Evolutionary conservation across 2,888 invertebrate genomes (phyloP).

Genomic region (Oxyteleia sp.): DNA sequence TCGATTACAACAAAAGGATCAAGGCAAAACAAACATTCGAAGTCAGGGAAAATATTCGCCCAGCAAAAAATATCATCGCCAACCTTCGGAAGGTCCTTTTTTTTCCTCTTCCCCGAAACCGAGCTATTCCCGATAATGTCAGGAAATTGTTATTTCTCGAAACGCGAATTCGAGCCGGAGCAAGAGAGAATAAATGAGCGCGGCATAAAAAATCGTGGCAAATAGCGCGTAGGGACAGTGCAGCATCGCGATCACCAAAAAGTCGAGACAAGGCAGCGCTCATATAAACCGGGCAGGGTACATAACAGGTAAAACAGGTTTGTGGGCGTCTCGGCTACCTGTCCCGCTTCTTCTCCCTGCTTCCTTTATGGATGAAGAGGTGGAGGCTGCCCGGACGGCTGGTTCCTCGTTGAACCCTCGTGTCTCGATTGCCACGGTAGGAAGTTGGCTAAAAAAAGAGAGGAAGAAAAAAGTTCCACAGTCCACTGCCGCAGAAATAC

Average conservation of each 20-base stretch:
- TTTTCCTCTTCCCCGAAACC: no score
- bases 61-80: no score
- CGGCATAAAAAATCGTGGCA: no score
- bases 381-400: constrained; percentile 69
- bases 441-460: constrained; percentile 71
- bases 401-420: constrained; percentile 72
- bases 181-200: no score
- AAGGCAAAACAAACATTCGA: no score
- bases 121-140: no score
- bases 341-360: constrained; percentile 79
- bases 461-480: constrained; percentile 71
- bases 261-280: constrained; percentile 76
- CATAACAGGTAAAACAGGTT: constrained; percentile 86
- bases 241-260: constrained; percentile 69
- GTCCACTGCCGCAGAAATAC: constrained; percentile 48
- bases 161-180: no score
- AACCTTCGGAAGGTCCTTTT: no score
- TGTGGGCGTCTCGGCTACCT: constrained; percentile 85
- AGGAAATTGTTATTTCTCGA: no score
- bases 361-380: constrained; percentile 70
- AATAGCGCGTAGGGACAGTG: no score
- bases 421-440: constrained; percentile 78
- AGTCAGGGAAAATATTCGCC: no score
- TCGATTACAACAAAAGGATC: no score
- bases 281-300: constrained; percentile 78